Base-by-base conservation (phyloP, 2,888 invertebrate genomes). In the Lymantria monacha region DNA sequence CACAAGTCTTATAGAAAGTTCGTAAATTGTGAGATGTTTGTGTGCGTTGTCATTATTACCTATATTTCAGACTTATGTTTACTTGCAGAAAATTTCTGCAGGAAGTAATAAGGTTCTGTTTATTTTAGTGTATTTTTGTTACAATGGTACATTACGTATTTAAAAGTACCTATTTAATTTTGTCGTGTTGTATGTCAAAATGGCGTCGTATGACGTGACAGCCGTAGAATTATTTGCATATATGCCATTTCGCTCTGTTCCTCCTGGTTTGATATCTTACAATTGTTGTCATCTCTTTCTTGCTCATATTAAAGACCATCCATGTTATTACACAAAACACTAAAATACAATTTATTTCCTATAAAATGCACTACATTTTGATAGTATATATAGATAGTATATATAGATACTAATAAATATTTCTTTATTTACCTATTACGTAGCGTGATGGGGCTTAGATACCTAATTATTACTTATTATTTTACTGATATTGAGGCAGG, bases 171-270 rank as follows among this genome's bases (percentile, higher is more conserved):
- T 75, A 41, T 63, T 66, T 43, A 65, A 81, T 72, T 81, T 79
- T 59, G 81, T 69, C 67, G 83, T 72, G 57, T 85, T 76, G 80
- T 81, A 79, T 58, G 55, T 47, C 50, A 79, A 78, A 61, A 86
- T 84, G 85, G 86, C 81, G 69, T 63, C 62, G 52, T n/a, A 30
- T 37, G 47, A 11, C 47, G 57, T 59, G 61, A 68, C 61, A 59
- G 62, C 14, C 62, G 69, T 63, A 70, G 69, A 72, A 72, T 70
- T 54, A 52, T 41, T 46, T 58, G 70, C 66, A 48, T 41, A 22
- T 51, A 52, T 52, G 48, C 40, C 44, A n/a, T 45, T 31, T 53
- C 45, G 55, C 59, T 69, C 52, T 63, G 22, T 22, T 22, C 22
- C 22, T 2, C 5, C 22, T 22, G 22, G 22, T 22, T 5, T 22